phyloP scores from a whole-genome alignment of 1,140 invertebrate species.

The Episyrphus balteatus region DNA sequence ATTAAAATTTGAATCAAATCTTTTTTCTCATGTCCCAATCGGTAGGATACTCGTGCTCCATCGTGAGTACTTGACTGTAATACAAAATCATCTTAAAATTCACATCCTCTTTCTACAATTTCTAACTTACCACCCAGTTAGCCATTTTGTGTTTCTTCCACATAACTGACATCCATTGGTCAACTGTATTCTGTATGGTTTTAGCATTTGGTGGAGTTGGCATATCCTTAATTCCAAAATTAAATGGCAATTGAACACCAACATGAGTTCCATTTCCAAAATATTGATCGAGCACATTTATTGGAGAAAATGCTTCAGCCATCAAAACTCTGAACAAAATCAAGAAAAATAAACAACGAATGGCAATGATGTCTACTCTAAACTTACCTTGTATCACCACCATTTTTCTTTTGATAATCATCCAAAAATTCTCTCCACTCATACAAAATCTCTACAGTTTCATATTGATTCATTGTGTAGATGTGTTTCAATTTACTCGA shows the following conservation, averaged over 20 bases:
- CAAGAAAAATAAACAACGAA: constrained; percentile 37
- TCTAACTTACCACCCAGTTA: constrained; percentile 39
- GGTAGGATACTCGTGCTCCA: constrained; percentile 39
- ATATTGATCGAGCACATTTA: constrained; percentile 38
- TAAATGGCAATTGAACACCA: constrained; percentile 45
- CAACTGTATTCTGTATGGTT: constrained; percentile 34
- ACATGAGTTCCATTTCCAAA: constrained; percentile 36
- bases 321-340: constrained; percentile 62
- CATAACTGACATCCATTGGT: constrained; percentile 36
- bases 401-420: constrained; percentile 21
- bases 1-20: constrained; percentile 51
- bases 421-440: constrained; percentile 46
- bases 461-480: constrained; percentile 45
- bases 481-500: constrained; percentile 45
- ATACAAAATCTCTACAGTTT: constrained; percentile 44
- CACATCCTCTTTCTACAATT: constrained; percentile 12
- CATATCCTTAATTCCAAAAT: constrained; percentile 39
- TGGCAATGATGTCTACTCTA: background rate
- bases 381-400: constrained; percentile 7
- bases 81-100: constrained; percentile 7
- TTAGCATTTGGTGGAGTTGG: constrained; percentile 18
- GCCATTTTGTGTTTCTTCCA: constrained; percentile 25
- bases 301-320: constrained; percentile 47
- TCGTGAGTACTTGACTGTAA: constrained; percentile 58
- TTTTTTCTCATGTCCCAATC: constrained; percentile 42